Base-by-base conservation (phyloP, 2,113 vertebrate genomes). In the Symphodus melops region DNA sequence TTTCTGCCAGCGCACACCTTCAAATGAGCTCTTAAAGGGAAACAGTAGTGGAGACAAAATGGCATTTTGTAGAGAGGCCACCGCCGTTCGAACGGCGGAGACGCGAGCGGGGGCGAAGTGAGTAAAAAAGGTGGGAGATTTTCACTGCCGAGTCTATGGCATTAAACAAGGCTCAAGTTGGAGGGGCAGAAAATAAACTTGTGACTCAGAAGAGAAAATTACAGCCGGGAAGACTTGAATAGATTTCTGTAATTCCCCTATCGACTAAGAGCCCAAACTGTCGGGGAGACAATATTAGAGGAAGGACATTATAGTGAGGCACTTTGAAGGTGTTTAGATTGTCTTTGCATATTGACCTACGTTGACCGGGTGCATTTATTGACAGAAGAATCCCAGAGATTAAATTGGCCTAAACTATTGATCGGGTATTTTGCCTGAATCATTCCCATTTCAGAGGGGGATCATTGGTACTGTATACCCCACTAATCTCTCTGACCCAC, bases 1-100 rank as follows among this genome's bases (percentile, higher is more conserved):
- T 94, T 93, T 92, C 91, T 88, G 83, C 82, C 84, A 79, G 90
- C 63, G 72, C 75, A 68, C 89, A 90, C 88, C 88, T 92, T 91
- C 88, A 90, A 89, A 89, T 87, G 73, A 84, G 87, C 90, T 89
- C 91, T 90, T 92, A 87, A 84, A 89, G 75, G 19, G 79, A 83
- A 51, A 82, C 74, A 65, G 74, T 56, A 16, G 71, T 20, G 33
- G 62, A 79, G 76, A 85, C 74, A 85, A 86, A 86, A 88, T 79
- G 84, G 71, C 62, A 54, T 86, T 91, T 83, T 80, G 70, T 65
- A 60, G 85, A 79, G 76, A 70, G 79, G 64, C 60, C 13, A 14
- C 33, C 48, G 25, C 73, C 5, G 75, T 74, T 23, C 48, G 13
- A 33, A 12, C 1, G 53, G 62, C 16, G 1, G 13, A 60, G 55